Evolutionary conservation across 2,113 vertebrate species (phyloP), one percentile per base, ranked within the genome.

Genomic region (Cettia cetti): DNA sequence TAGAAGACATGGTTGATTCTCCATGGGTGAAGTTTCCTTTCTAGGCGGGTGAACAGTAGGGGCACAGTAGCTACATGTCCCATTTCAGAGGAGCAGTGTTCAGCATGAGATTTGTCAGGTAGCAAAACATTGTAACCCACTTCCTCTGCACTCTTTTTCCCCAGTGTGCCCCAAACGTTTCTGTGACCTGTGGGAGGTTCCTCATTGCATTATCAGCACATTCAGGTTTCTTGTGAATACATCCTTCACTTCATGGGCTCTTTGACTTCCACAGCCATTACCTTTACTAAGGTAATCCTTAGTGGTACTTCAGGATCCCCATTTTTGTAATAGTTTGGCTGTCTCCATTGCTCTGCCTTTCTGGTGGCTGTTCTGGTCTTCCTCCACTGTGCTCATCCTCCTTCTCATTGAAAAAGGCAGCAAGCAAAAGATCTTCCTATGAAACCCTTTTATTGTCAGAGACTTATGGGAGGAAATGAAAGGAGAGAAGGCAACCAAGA

Each of bases 121-220:
- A 20, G 13, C 30, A 44, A 39, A 47, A 23, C 27, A 49, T 19
- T 77, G 14, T 26, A 49, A 11, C 3, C 6, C 10, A 10, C 20
- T 69, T 14, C 3, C 8, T 64, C 33, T 50, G 13, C 13, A 18
- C 21, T 90, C 3, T 60, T 68, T 63, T 72, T 30, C 8, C 2
- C 20, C 39, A 52, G 11, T 11, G 13, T 37, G 37, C 26, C n/a
- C 69, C 75, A 69, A 30, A 81, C 23, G 12, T 69, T 31, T 82
- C 23, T 17, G 5, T 70, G 8, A 6, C 11, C 33, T 78, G 10
- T 1, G 2, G 2, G 6, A 9, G 9, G 2, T 17, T 42, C 52
- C 52, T 66, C 26, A 61, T 15, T 7, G 5, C 5, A 1, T 13
- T 24, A 27, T 39, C 11, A 57, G n/a, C 30, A 42, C 17, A 30